These are phyloP conservation scores for Tanytarsus gracilentus DNA, from an alignment of 2,888 invertebrate genomes.

Conservation along the genomic window DNA sequence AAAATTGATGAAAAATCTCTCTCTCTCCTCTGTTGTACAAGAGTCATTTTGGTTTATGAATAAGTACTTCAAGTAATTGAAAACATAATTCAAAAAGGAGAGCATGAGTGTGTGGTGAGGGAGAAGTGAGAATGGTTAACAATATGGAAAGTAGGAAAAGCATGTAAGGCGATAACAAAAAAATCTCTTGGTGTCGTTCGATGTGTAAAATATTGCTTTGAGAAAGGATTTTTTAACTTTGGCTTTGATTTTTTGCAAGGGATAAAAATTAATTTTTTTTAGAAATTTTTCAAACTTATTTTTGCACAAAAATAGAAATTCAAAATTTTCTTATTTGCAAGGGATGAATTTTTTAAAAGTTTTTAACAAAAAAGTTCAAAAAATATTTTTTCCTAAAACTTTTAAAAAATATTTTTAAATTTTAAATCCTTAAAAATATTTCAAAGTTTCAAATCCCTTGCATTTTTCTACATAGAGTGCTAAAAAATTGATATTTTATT, in stretches of 20 bases:
- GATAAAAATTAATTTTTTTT: too few species aligned
- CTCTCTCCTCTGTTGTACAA: neutral
- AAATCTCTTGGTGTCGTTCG: neutral
- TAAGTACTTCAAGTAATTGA: slow-evolving; percentile 5
- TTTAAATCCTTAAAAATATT: too few species aligned
- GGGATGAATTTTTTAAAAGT: too few species aligned
- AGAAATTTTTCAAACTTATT: too few species aligned
- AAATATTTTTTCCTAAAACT: too few species aligned
- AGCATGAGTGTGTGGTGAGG: neutral
- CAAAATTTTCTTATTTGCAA: too few species aligned
- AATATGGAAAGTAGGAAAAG: neutral
- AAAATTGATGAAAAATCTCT: neutral
- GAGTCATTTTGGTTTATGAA: neutral
- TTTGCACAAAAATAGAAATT: too few species aligned
- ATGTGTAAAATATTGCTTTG: too few species aligned
- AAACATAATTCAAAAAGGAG: slow-evolving; percentile 10
- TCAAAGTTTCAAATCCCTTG: neutral
- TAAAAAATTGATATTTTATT: slow-evolving; percentile 29
- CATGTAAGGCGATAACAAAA: neutral
- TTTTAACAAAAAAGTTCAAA: too few species aligned
- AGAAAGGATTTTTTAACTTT: too few species aligned
- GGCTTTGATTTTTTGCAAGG: too few species aligned
- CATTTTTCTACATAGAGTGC: neutral
- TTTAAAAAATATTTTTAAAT: too few species aligned
- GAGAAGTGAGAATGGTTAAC: neutral